phyloP scores from a whole-genome alignment of 2,888 invertebrate genomes.

The Polyploca ridens region DNA sequence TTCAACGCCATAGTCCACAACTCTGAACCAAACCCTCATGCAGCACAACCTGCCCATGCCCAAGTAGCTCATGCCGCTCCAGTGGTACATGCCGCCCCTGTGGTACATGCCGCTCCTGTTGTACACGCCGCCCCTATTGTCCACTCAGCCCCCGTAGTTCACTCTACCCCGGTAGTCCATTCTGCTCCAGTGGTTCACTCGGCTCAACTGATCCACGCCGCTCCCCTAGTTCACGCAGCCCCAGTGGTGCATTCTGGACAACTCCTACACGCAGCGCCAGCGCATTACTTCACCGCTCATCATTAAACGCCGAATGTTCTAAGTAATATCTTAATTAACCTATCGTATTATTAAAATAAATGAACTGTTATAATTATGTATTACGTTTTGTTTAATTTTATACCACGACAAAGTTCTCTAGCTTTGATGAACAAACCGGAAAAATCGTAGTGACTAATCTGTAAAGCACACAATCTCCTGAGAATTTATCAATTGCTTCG shows the following conservation, averaged over 20 bases:
- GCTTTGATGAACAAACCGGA: too few species aligned
- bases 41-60: slow-evolving; percentile 50
- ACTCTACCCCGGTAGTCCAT: slow-evolving; percentile 36
- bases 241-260: slow-evolving; percentile 29
- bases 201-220: slow-evolving; percentile 40
- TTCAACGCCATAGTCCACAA: slow-evolving; percentile 78
- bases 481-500: too few species aligned
- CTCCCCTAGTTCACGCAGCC: slow-evolving; percentile 34
- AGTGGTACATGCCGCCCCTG: slow-evolving; percentile 32
- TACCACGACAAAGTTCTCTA: neutral
- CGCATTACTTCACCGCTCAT: slow-evolving; percentile 55
- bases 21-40: slow-evolving; percentile 65
- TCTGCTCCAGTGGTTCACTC: slow-evolving; percentile 41
- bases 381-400: neutral
- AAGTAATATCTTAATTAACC: slow-evolving; percentile 29
- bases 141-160: slow-evolving; percentile 33
- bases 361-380: slow-evolving; percentile 57
- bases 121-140: slow-evolving; percentile 31
- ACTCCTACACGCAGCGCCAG: slow-evolving; percentile 42
- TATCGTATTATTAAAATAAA: slow-evolving; percentile 45
- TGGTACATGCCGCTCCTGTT: slow-evolving; percentile 30
- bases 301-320: slow-evolving; percentile 46
- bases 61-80: slow-evolving; percentile 38
- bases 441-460: too few species aligned
- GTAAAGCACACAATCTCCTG: too few species aligned